Evolutionary conservation across 2,113 vertebrate genomes (phyloP).

Genomic region (Hippocampus barbouri): DNA sequence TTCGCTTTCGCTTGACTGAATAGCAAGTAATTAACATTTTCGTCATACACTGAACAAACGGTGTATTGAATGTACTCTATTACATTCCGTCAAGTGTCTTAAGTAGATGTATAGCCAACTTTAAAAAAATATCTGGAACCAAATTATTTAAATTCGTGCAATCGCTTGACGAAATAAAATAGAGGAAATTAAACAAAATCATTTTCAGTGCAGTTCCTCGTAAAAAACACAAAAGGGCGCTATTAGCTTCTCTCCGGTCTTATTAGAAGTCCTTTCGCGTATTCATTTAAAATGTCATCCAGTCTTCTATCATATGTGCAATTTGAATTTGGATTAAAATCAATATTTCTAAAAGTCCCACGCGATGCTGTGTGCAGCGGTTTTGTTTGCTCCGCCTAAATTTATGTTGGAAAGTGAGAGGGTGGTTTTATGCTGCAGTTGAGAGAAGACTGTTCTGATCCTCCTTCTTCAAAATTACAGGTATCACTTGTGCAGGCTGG

Average conservation of each 20-base stretch:
- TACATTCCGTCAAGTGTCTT: no score
- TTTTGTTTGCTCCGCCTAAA: not conserved
- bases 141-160: no score
- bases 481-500: constrained; percentile 24
- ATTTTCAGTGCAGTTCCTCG: no score
- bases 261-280: not conserved
- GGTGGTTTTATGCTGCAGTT: constrained; percentile 18
- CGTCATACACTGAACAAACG: no score
- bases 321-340: not conserved
- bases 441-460: constrained; percentile 20
- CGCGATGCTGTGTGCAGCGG: not conserved
- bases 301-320: not conserved
- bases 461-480: constrained; percentile 24
- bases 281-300: not conserved
- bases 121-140: no score
- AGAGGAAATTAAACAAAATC: no score
- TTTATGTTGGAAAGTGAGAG: constrained; percentile 17
- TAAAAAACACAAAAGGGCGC: constrained; percentile 25
- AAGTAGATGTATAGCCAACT: no score
- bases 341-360: not conserved
- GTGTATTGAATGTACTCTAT: no score
- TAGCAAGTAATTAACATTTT: no score
- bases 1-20: no score
- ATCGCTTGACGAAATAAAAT: no score
- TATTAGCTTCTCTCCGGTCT: not conserved